These are phyloP conservation scores for Morpho helenor DNA, from an alignment of 2,888 invertebrate genomes.

Conservation along the genomic window DNA sequence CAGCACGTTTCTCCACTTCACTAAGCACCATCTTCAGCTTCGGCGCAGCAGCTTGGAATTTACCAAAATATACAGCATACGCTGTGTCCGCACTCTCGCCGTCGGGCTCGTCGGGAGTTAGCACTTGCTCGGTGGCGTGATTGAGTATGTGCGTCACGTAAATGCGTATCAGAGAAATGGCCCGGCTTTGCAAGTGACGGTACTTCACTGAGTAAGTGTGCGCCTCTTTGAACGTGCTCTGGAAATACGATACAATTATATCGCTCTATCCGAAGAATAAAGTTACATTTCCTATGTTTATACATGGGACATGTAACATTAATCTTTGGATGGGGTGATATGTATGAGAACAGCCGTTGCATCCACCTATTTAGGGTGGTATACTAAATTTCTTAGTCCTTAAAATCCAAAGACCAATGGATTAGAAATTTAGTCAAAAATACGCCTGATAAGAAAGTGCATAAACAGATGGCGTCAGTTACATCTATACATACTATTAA, in stretches of 20 bases:
- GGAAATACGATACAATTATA: slow-evolving; percentile 31
- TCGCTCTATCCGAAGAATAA: no score
- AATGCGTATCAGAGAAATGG: slow-evolving; percentile 87
- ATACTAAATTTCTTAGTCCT: no score
- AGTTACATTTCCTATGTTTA: no score
- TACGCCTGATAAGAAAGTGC: no score
- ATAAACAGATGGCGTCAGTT: no score
- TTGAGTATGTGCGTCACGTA: slow-evolving; percentile 88
- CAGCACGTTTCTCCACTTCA: slow-evolving; percentile 88
- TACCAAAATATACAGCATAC: slow-evolving; percentile 94
- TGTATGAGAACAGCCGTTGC: no score
- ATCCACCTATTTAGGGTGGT: no score
- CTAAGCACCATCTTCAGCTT: slow-evolving; percentile 89
- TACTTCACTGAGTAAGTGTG: slow-evolving; percentile 90
- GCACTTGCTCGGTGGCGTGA: slow-evolving; percentile 88
- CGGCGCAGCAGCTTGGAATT: slow-evolving; percentile 95
- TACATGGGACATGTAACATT: no score
- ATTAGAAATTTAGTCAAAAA: no score
- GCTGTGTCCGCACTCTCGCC: slow-evolving; percentile 81
- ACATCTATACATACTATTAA: no score
- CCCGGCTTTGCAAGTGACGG: slow-evolving; percentile 89
- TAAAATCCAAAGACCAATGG: no score
- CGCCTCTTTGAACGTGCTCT: slow-evolving; percentile 92
- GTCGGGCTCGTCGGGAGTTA: slow-evolving; percentile 62
- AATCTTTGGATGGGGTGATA: no score